phyloP scores from a whole-genome alignment of 2,888 invertebrate genomes.

The Parascotia fuliginaria region DNA sequence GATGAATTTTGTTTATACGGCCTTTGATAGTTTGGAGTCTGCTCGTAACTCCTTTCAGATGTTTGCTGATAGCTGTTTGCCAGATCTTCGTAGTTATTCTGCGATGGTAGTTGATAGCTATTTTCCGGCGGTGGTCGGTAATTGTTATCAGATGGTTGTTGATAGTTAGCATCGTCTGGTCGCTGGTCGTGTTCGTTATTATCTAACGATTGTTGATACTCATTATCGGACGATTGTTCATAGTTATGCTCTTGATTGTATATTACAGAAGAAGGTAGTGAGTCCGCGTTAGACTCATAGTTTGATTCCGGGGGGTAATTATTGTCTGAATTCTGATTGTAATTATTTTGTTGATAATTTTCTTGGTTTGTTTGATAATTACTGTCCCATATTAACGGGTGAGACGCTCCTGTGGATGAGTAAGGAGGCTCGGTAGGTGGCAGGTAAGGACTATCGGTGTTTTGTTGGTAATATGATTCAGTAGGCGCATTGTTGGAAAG shows the following conservation, averaged over 20 bases:
- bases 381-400: constrained; percentile 11
- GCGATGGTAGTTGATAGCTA: constrained; percentile 22
- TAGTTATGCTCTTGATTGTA: neutral
- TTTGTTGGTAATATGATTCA: constrained; percentile 11
- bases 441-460: constrained; percentile 23
- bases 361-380: constrained; percentile 6
- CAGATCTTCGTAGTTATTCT: constrained; percentile 23
- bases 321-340: constrained; percentile 6
- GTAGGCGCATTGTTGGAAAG: constrained; percentile 21
- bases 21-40: constrained; percentile 6
- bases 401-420: constrained; percentile 2
- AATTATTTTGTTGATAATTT: constrained; percentile 8
- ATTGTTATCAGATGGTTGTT: neutral
- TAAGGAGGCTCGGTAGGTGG: neutral
- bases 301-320: neutral
- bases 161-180: constrained; percentile 7
- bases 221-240: neutral
- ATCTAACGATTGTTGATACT: neutral
- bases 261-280: neutral
- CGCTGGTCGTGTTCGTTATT: neutral
- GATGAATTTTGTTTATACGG: constrained; percentile 1
- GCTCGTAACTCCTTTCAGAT: constrained; percentile 20
- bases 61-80: constrained; percentile 5
- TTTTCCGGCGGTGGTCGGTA: constrained; percentile 15
- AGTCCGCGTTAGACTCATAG: neutral